Evolutionary conservation across 2,888 invertebrate genomes (phyloP).

Genomic region (Lepidocyrtinus sp.): DNA sequence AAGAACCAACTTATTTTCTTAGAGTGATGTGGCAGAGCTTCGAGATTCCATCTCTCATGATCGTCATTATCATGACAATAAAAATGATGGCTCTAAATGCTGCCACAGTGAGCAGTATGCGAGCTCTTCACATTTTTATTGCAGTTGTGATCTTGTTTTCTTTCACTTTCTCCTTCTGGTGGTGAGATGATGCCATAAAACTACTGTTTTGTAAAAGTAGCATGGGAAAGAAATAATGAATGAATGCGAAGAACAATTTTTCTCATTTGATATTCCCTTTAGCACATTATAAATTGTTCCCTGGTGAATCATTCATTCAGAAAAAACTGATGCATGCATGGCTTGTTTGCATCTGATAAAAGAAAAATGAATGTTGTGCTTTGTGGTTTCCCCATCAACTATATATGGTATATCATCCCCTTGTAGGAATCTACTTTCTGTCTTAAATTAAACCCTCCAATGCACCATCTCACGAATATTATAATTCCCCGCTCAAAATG

Average conservation of each 20-base stretch:
- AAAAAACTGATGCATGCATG: slow-evolving; percentile 32
- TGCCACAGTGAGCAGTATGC: neutral
- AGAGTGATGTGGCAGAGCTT: slow-evolving; percentile 14
- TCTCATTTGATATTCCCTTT: slow-evolving; percentile 56
- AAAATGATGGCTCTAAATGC: slow-evolving; percentile 24
- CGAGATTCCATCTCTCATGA: slow-evolving; percentile 48
- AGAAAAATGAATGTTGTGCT: neutral
- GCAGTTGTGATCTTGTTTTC: neutral
- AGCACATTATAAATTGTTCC: slow-evolving; percentile 63
- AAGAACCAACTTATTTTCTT: neutral
- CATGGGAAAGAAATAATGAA: neutral
- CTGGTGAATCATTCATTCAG: slow-evolving; percentile 63
- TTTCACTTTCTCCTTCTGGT: neutral
- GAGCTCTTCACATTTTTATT: neutral
- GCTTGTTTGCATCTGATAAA: neutral
- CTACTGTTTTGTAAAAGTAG: neutral
- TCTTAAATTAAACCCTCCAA: no score
- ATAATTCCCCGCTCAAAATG: no score
- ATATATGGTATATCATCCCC: neutral
- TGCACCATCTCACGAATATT: no score
- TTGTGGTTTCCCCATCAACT: no score
- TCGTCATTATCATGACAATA: slow-evolving; percentile 40
- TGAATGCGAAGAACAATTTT: slow-evolving; percentile 42
- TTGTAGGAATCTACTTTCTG: slow-evolving; percentile 1
- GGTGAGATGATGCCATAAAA: neutral